Evolutionary conservation across 2,888 invertebrate genomes (phyloP), one percentile per base, ranked within the genome.

Genomic region (Crematogaster levior): DNA sequence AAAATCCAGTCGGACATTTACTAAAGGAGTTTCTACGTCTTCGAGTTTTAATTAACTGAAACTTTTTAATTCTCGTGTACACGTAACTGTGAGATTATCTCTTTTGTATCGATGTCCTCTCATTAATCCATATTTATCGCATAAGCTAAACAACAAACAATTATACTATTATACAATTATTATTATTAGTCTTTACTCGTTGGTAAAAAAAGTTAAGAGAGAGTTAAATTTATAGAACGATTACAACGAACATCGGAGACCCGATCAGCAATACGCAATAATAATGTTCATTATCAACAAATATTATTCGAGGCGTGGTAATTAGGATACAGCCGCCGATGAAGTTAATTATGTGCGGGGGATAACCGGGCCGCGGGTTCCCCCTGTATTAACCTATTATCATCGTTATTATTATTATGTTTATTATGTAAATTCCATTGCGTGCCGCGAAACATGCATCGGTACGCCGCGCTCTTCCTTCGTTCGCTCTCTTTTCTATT

Each of bases 261-360:
- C 58, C 37, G 84, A 86, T 87, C 86, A 80, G 80, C 83, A 84
- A 74, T 74, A 74, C 40, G 37, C 80, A 73, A 61, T 61, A 72
- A 73, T 80, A 80, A 80, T 74, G 74, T 80, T 80, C 74, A 80
- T 80, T 80, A 80, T 73, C 80, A 73, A 73, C 80, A 73, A 80
- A 80, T 73, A 80, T 80, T 80, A 80, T 73, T 80, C 74, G 80
- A 80, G 72, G 80, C 58, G 30, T 74, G 74, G 60, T 80, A 80
- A 80, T 80, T 80, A 80, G 80, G 60, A 80, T 73, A 73, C 60
- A 37, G 27, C 51, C 60, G 60, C 60, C 80, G 80, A 80, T 80
- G 73, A 73, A 80, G 80, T 80, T 80, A 80, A 80, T 80, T 80
- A 80, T 74, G 27, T 73, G 80, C 58, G 48, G 80, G 80, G 70